These are phyloP conservation scores for Chloebia gouldiae DNA, from an alignment of 2,113 vertebrate genomes.

Conservation along the genomic window DNA sequence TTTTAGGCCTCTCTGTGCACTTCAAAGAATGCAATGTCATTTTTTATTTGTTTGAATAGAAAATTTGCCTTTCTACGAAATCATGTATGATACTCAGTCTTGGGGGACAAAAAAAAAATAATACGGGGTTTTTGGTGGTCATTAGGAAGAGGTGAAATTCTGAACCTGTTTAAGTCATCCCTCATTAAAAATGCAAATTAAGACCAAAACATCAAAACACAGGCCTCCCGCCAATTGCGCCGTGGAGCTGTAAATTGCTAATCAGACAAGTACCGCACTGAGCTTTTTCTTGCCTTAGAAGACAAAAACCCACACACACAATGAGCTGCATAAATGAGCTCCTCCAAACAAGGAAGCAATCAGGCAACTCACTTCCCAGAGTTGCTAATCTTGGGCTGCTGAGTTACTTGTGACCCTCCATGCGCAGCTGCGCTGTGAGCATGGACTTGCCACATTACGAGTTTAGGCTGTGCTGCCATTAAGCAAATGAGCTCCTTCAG, in stretches of 20 bases:
- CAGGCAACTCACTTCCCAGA: constrained; percentile 24
- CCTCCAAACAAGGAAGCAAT: constrained; percentile 49
- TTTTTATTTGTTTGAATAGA: not conserved
- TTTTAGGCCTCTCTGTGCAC: not conserved
- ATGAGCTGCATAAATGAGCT: constrained; percentile 43
- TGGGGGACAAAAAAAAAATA: not conserved
- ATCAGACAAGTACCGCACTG: constrained; percentile 50
- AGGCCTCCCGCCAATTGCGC: not conserved
- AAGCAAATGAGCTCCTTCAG: not conserved
- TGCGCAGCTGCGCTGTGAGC: not conserved
- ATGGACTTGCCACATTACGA: not conserved
- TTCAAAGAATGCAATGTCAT: not conserved
- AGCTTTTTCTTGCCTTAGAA: constrained; percentile 53
- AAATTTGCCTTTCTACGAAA: not conserved
- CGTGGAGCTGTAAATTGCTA: constrained; percentile 28
- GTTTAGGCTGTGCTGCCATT: not conserved
- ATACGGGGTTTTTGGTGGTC: not conserved
- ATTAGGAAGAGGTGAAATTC: not conserved
- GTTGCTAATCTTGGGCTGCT: constrained; percentile 9
- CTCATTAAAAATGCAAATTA: constrained; percentile 52
- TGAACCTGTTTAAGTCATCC: not conserved
- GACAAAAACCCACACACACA: constrained; percentile 6
- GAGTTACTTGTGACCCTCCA: not conserved
- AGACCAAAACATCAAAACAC: constrained; percentile 24
- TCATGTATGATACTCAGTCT: fast-evolving